A percentile compares a stretch with the other conserved stretches of the same genome.
phyloP scores from a whole-genome alignment of 2,113 vertebrate genomes.

The Microtus pennsylvanicus region DNA sequence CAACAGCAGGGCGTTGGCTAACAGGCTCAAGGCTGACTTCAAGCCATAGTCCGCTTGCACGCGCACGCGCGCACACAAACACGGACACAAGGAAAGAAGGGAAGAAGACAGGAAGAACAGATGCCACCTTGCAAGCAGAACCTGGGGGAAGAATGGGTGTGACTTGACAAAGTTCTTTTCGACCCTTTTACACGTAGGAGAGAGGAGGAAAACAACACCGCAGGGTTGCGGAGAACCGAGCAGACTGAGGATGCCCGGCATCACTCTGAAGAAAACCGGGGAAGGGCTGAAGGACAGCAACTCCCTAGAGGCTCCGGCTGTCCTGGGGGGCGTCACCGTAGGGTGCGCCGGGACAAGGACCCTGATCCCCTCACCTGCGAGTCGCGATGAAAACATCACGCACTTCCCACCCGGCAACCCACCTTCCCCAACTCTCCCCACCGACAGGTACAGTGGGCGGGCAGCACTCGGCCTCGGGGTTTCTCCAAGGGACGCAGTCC shows the following conservation, averaged over 20 bases:
- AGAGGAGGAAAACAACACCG: not conserved
- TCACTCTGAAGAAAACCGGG: not conserved
- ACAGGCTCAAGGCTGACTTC: not conserved
- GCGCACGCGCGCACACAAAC: not conserved
- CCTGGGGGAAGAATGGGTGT: not conserved
- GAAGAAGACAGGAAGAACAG: not conserved
- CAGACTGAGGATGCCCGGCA: not conserved
- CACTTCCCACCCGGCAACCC: not conserved
- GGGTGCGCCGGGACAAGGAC: not conserved
- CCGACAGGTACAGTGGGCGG: not conserved
- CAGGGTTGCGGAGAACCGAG: not conserved
- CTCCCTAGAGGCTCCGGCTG: not conserved
- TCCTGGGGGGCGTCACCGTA: not conserved
- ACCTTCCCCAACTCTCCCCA: not conserved
- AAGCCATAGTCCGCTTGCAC: not conserved
- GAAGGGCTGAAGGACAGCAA: not conserved
- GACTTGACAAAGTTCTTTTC: slow-evolving; percentile 9
- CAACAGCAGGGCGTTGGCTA: not conserved
- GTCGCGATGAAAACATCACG: not conserved
- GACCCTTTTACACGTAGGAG: not conserved
- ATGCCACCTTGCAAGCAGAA: not conserved
- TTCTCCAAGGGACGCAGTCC: not conserved
- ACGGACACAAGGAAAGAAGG: not conserved
- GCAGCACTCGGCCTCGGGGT: not conserved
- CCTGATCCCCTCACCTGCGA: not conserved